phyloP scores from a whole-genome alignment of 2,888 invertebrate species.

The Mycogona germanica region DNA sequence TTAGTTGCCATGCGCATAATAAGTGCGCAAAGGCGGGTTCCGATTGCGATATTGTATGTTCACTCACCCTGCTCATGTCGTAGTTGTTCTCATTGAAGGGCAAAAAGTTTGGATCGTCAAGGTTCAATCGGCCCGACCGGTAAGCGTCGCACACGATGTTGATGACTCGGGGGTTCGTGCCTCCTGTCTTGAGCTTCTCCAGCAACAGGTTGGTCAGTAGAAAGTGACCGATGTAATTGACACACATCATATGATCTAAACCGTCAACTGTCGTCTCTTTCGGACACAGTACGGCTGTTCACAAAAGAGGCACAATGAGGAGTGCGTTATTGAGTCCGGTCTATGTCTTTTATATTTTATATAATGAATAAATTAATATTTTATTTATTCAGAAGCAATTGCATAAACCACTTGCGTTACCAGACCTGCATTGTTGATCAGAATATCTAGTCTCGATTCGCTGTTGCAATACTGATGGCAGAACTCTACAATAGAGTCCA shows the following conservation, averaged over 20 bases:
- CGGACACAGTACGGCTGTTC: slow-evolving; percentile 21
- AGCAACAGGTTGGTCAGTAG: slow-evolving; percentile 23
- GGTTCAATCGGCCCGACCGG: slow-evolving; percentile 19
- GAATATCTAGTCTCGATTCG: slow-evolving; percentile 30
- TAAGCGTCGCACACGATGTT: slow-evolving; percentile 24
- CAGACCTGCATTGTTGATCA: slow-evolving; percentile 36
- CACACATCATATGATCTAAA: slow-evolving; percentile 24
- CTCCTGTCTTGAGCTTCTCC: slow-evolving; percentile 21
- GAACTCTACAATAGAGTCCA: slow-evolving; percentile 31
- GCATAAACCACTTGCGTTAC: neutral
- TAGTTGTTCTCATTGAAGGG: slow-evolving; percentile 16
- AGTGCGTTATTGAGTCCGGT: slow-evolving; percentile 1
- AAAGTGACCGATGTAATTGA: slow-evolving; percentile 26
- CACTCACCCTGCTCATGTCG: slow-evolving; percentile 16
- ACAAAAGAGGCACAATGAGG: slow-evolving; percentile 1
- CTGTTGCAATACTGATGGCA: slow-evolving; percentile 28
- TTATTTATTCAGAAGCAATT: neutral
- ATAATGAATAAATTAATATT: neutral
- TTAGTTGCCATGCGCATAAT: no score
- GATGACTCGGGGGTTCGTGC: slow-evolving; percentile 20
- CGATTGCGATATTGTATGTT: no score
- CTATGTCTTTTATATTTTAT: neutral
- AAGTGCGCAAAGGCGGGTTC: no score
- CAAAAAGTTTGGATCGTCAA: slow-evolving; percentile 20
- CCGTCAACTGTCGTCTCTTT: slow-evolving; percentile 24